Evolutionary conservation across 1,140 invertebrate genomes (phyloP).

Genomic region (Heliconius nattereri): DNA sequence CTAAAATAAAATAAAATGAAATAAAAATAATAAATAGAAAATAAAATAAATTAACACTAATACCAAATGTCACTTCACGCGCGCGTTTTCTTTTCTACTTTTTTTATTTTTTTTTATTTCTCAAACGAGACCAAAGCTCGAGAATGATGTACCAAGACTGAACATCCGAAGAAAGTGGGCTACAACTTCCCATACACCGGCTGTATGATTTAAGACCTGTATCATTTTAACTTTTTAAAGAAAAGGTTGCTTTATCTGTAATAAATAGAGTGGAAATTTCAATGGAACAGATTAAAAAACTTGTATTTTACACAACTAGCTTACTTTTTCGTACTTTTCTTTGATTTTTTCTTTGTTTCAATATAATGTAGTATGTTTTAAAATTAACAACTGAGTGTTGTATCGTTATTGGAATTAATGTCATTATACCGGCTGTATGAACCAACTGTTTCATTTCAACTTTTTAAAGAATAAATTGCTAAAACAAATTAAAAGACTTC

Average conservation of each 20-base stretch:
- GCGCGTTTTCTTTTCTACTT: constrained; percentile 20
- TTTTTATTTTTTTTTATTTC: constrained; percentile 18
- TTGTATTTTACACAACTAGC: neutral
- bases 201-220: constrained; percentile 12
- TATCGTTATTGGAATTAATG: too few relatives aligned
- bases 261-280: neutral
- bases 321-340: constrained; percentile 1
- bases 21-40: constrained; percentile 14
- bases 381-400: too few relatives aligned
- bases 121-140: constrained; percentile 27
- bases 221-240: neutral
- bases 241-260: neutral
- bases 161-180: constrained; percentile 52
- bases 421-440: too few relatives aligned
- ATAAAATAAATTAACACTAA: constrained; percentile 11
- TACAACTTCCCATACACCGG: constrained; percentile 46
- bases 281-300: neutral
- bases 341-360: too few relatives aligned
- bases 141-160: constrained; percentile 31
- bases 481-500: neutral
- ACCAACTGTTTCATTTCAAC: neutral
- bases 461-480: neutral
- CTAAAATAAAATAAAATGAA: constrained; percentile 17
- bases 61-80: constrained; percentile 27
- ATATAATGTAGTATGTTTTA: too few relatives aligned